These are phyloP conservation scores for Drosophila pruinosa DNA, from an alignment of 1,140 invertebrate genomes.

Conservation along the genomic window DNA sequence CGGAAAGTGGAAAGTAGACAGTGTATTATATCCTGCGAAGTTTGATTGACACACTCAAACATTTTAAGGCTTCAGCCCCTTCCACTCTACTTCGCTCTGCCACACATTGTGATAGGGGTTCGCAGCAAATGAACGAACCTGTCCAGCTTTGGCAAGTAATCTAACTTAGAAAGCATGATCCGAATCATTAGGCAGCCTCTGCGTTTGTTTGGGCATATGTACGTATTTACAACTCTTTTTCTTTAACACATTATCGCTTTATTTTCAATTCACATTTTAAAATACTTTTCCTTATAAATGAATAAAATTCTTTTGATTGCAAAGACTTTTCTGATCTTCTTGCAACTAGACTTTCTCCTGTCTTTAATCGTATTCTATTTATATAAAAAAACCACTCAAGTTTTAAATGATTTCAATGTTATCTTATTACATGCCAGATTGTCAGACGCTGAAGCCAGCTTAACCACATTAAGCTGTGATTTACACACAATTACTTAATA, in stretches of 20 bases:
- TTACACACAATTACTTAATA: slow-evolving; percentile 12
- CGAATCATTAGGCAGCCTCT: background rate
- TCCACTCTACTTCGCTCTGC: background rate
- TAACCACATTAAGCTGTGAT: background rate
- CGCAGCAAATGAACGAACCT: background rate
- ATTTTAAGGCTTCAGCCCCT: background rate
- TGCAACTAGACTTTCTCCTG: too few relatives aligned
- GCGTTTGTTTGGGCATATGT: too few relatives aligned
- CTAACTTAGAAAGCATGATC: background rate
- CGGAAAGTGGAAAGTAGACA: background rate
- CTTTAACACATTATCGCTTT: too few relatives aligned
- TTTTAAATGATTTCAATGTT: background rate
- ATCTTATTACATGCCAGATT: background rate
- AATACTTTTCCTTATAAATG: too few relatives aligned
- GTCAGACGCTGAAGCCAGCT: background rate
- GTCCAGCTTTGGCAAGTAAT: background rate
- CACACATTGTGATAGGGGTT: background rate
- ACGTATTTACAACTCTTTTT: too few relatives aligned
- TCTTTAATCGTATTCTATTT: too few relatives aligned
- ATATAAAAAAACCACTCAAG: too few relatives aligned
- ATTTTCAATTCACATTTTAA: too few relatives aligned
- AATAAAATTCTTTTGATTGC: too few relatives aligned
- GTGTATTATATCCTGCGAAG: background rate
- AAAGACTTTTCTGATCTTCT: too few relatives aligned
- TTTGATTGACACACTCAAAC: slow-evolving; percentile 36